phyloP scores from a whole-genome alignment of 2,113 vertebrate genomes.

The Ptychochromis oligacanthus region DNA sequence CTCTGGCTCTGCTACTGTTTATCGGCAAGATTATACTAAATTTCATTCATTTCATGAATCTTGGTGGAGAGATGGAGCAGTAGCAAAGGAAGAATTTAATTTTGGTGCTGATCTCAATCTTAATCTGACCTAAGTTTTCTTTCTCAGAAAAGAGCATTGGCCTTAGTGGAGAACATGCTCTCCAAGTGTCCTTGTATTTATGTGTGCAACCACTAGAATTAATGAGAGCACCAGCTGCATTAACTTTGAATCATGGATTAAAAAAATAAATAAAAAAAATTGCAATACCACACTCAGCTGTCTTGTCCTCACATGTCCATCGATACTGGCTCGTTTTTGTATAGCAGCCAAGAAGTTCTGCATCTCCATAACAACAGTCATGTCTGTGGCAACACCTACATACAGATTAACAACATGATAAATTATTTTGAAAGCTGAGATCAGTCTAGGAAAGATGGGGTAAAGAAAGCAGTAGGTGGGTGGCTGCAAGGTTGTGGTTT shows the following conservation, averaged over 20 bases:
- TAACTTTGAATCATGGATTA: not conserved
- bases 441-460: not conserved
- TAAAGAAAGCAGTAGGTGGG: conserved; percentile 23
- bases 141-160: not conserved
- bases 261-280: not conserved
- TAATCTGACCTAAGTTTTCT: not conserved
- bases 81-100: not conserved
- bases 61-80: not conserved
- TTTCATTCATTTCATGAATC: not conserved
- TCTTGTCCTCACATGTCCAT: conserved; percentile 79
- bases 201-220: not conserved
- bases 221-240: not conserved
- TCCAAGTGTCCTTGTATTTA: no score
- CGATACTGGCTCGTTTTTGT: conserved; percentile 75
- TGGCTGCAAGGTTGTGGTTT: conserved; percentile 16
- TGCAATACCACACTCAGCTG: conserved; percentile 77
- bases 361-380: conserved; percentile 84
- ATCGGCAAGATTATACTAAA: not conserved
- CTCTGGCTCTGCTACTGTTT: not conserved
- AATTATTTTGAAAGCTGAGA: conserved; percentile 24
- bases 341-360: conserved; percentile 74
- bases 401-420: not conserved
- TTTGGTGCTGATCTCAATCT: not conserved
- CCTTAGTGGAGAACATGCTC: not conserved
- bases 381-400: conserved; percentile 84